phyloP scores from a whole-genome alignment of 2,797 vertebrate species.

The Fundulus diaphanus region DNA sequence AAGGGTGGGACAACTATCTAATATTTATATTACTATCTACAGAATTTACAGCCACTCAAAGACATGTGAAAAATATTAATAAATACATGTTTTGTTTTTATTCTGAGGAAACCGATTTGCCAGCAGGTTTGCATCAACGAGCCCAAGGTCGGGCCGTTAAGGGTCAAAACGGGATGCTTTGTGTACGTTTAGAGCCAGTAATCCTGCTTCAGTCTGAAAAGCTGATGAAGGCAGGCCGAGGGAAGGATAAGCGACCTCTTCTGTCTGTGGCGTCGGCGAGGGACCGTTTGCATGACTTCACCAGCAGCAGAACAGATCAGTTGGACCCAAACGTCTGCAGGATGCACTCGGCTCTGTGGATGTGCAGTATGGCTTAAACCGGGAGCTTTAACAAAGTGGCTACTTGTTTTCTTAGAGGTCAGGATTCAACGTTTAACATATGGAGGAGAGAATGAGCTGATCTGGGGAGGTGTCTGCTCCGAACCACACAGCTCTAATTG shows the following conservation, averaged over 20 bases:
- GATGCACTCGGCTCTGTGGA: not conserved
- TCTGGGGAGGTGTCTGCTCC: slow-evolving; percentile 53
- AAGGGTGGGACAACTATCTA: slow-evolving; percentile 62
- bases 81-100: slow-evolving; percentile 65
- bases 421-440: slow-evolving; percentile 53
- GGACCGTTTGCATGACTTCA: slow-evolving; percentile 15
- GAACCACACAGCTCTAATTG: slow-evolving; percentile 67
- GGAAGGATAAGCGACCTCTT: not conserved
- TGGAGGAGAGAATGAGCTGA: slow-evolving; percentile 30
- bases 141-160: not conserved
- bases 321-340: not conserved
- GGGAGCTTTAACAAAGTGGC: slow-evolving; percentile 47
- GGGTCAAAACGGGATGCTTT: not conserved
- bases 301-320: slow-evolving; percentile 9
- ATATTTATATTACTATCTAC: slow-evolving; percentile 86
- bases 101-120: not conserved
- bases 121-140: not conserved
- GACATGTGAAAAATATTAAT: slow-evolving; percentile 74
- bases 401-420: slow-evolving; percentile 46
- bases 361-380: not conserved
- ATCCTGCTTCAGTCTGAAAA: slow-evolving; percentile 15
- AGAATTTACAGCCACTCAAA: slow-evolving; percentile 78
- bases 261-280: not conserved
- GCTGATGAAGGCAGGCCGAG: not conserved
- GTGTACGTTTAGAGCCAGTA: not conserved